phyloP scores from a whole-genome alignment of 2,888 invertebrate species.

The Apamea monoglypha region DNA sequence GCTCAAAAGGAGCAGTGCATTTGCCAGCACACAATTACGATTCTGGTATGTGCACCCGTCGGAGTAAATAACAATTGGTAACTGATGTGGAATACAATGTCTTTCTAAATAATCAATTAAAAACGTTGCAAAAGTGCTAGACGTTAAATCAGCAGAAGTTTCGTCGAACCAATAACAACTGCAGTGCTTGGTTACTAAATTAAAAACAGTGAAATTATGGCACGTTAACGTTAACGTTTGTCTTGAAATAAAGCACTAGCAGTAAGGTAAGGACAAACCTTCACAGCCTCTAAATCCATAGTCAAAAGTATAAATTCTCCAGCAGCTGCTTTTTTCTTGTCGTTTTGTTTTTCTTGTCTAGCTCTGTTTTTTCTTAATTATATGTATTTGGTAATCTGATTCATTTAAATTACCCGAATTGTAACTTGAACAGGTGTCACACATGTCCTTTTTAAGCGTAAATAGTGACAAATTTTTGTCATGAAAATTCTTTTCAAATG shows the following conservation, averaged over 20 bases:
- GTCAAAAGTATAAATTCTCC: neutral
- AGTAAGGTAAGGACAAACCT: no score
- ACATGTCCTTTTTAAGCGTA: neutral
- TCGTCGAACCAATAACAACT: no score
- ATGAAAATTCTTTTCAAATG: slow-evolving; percentile 11
- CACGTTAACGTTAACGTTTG: no score
- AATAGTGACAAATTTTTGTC: neutral
- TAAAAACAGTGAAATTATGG: neutral
- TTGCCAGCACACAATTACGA: slow-evolving; percentile 3
- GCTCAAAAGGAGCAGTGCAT: slow-evolving; percentile 8
- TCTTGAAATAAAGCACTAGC: neutral
- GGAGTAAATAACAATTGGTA: neutral
- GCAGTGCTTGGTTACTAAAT: neutral
- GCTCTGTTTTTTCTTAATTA: neutral
- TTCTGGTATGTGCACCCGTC: slow-evolving; percentile 2
- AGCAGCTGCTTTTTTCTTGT: no score
- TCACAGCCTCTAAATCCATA: neutral
- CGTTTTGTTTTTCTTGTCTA: no score
- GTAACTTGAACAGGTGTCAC: no score
- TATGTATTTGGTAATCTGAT: neutral
- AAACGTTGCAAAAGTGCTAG: neutral
- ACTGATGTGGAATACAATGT: slow-evolving; percentile 1
- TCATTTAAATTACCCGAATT: neutral
- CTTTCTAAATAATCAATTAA: neutral
- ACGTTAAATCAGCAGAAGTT: neutral